Base-by-base conservation (phyloP, 2,888 invertebrate genomes). In the Cerceris rybyensis region DNA sequence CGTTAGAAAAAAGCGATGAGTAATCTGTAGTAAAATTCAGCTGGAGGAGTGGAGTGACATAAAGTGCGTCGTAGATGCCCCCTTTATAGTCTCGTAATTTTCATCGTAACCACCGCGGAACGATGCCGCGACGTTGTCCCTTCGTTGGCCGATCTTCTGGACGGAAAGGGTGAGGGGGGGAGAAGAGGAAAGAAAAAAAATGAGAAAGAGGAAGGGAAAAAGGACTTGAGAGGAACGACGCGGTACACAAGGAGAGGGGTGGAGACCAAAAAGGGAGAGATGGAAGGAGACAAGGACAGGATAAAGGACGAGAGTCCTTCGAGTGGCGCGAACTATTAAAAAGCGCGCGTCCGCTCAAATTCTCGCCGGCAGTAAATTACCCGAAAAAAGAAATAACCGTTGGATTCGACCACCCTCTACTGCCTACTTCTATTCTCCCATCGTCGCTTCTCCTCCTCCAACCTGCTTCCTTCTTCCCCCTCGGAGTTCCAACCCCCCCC, bases 341-440 rank as follows among this genome's bases (percentile, higher is more conserved):
- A 90, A 89, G 86, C 88, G 87, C 86, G 90, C 88, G 90, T 89
- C 88, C 87, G 89, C 86, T 90, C 87, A 86, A 91, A 91, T 91
- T 91, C 89, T 90, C 88, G 86, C 74, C 80, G 88, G 88, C 86
- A 89, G 88, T 92, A 91, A 92, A 92, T 92, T 91, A 90, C 87
- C 86, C 80, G 84, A 85, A 88, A 88, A 88, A 88, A 88, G 88
- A 87, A 89, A 88, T 88, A 89, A 88, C 81, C 80, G 83, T 64
- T 61, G 71, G 75, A 82, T 83, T 82, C 83, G 78, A 74, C 71
- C 68, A 64, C 66, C 75, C 79, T 75, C 79, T 75, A 13, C 42
- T 17, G 28, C 49, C 65, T 52, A 52, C 50, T 41, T 28, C 59
- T 28, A 46, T 60, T 52, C 72, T 66, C 60, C 64, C 63, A 50